Conservation (phyloP, 2,797 vertebrate species). For the Distichodus sexfasciatus region DNA sequence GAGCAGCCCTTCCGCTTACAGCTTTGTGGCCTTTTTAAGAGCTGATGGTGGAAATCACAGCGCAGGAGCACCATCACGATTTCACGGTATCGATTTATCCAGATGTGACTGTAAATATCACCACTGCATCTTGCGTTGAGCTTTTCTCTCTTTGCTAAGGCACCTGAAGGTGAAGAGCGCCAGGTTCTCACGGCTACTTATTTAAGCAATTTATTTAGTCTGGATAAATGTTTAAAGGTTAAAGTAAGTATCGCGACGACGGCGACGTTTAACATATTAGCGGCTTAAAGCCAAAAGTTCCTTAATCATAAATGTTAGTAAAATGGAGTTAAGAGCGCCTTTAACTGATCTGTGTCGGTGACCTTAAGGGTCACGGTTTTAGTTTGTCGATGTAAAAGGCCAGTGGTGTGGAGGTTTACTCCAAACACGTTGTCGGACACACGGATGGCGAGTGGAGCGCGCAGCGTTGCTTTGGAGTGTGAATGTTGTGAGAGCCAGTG, state of each 20-base stretch:
- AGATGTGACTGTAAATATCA: not conserved
- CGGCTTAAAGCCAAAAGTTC: no score
- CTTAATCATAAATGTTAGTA: not conserved
- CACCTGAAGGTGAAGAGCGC: no score
- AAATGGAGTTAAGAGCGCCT: not conserved
- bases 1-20: not conserved
- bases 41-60: not conserved
- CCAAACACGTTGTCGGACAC: not conserved
- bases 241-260: no score
- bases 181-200: no score
- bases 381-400: not conserved
- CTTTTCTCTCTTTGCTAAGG: no score
- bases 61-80: not conserved
- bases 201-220: no score
- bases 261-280: no score
- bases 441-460: not conserved
- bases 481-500: constrained; percentile 17
- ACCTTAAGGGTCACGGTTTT: not conserved
- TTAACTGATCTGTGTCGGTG: not conserved
- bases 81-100: not conserved
- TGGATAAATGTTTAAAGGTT: no score
- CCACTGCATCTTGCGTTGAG: no score
- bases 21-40: not conserved
- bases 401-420: not conserved
- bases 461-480: not conserved